Percentiles rank a stretch among this genome's conserved stretches.
Evolutionary conservation across 2,888 invertebrate species (phyloP).

Genomic region (Hirtodrosophila confusa): DNA sequence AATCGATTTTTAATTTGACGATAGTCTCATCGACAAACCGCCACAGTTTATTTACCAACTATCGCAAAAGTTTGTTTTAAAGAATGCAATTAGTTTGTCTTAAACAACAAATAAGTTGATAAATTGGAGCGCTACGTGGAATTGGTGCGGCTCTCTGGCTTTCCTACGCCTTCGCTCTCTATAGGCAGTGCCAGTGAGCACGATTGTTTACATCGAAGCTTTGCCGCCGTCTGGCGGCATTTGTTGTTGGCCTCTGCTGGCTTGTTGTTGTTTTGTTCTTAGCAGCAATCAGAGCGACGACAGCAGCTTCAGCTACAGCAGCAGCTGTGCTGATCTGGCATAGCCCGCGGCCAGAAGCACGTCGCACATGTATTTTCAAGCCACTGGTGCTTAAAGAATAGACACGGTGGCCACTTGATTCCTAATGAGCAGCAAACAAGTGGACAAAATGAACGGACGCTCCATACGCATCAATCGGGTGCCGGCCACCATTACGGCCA

Average conservation of each 20-base stretch:
- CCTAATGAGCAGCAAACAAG: conserved; percentile 46
- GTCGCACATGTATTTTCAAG: conserved; percentile 6
- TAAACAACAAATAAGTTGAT: conserved; percentile 32
- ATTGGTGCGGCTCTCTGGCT: conserved; percentile 6
- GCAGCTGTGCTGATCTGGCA: conserved; percentile 56
- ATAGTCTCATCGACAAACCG: conserved; percentile 29
- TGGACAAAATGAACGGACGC: conserved; percentile 81
- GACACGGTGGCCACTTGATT: conserved; percentile 6
- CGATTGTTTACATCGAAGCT: conserved; percentile 26
- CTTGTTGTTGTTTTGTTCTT: conserved; percentile 6
- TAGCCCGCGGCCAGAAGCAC: conserved; percentile 27
- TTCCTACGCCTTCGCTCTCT: conserved; percentile 1
- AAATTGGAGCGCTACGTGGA: conserved; percentile 31
- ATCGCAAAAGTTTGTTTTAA: conserved; percentile 13
- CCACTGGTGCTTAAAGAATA: conserved; percentile 4
- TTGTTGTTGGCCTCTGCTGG: conserved; percentile 14
- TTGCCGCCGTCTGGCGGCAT: conserved; percentile 13
- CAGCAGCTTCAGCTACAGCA: background rate
- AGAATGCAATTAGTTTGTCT: conserved; percentile 28
- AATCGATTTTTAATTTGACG: background rate
- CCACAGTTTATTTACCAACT: conserved; percentile 21
- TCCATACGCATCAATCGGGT: conserved; percentile 82
- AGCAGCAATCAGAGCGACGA: background rate
- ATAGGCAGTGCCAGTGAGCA: conserved; percentile 5
- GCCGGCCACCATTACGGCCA: conserved; percentile 76